A percentile compares a stretch with the other conserved stretches of the same genome.
phyloP scores from a whole-genome alignment of 2,888 invertebrate species.

The Apoda limacodes region DNA sequence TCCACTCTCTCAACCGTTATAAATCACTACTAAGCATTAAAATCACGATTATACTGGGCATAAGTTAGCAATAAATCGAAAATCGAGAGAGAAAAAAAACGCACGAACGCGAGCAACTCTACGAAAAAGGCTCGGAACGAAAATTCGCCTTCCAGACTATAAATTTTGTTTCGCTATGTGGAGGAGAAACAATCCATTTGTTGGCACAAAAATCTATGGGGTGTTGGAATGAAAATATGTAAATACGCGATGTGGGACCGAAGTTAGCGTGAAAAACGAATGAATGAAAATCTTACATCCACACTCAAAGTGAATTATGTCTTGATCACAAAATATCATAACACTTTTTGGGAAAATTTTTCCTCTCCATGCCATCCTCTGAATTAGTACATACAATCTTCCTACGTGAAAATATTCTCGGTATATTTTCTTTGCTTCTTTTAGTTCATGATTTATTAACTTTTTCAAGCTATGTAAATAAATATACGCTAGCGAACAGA shows the following conservation, averaged over 20 bases:
- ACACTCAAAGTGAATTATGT: too few species aligned
- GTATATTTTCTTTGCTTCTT: too few species aligned
- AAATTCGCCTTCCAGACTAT: conserved; percentile 37
- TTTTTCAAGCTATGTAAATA: too few species aligned
- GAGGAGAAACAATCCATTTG: conserved; percentile 60
- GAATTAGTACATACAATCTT: too few species aligned
- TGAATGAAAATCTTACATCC: too few species aligned
- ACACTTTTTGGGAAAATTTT: too few species aligned
- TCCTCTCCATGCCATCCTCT: too few species aligned
- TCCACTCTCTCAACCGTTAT: conserved; percentile 41
- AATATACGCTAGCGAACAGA: too few species aligned
- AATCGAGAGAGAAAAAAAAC: conserved; percentile 42
- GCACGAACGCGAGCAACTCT: conserved; percentile 24
- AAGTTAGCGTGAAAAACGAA: conserved; percentile 33
- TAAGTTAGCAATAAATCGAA: conserved; percentile 63
- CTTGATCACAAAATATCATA: too few species aligned
- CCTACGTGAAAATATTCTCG: too few species aligned
- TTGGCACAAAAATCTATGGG: conserved; percentile 53
- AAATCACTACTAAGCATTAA: conserved; percentile 60
- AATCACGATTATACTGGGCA: conserved; percentile 64
- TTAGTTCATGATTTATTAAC: too few species aligned
- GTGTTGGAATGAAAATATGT: conserved; percentile 44
- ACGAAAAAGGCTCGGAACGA: conserved; percentile 26
- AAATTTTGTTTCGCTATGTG: conserved; percentile 31
- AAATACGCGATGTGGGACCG: conserved; percentile 33